Base-by-base conservation (phyloP, 1,140 invertebrate genomes). In the Anoplophora glabripennis region DNA sequence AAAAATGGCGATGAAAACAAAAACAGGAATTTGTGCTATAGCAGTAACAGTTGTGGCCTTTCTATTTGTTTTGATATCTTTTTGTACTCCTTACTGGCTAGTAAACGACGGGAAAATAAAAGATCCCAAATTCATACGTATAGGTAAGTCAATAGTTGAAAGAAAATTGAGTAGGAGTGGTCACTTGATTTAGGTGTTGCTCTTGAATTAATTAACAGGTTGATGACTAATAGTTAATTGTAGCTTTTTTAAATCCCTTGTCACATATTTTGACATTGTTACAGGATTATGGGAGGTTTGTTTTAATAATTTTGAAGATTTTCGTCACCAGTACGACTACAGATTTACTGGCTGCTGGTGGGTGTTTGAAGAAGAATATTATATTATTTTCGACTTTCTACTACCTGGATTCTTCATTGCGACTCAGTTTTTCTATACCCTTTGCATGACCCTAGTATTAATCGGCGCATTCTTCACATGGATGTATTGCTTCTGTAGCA, bases 201-300 rank as follows among this genome's bases (percentile, higher is more conserved):
- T 28, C 3, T 28, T 28, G 21, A 28, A 28, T 28, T 28, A 28
- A 28, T 28, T 28, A 28, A 28, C 3, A 28, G 5, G 5, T 28
- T 5, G 21, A 5, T 28, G 21, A 28, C 21, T 28, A 28, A 28
- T 28, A 28, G 3, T n/a, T n/a, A n/a, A n/a, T 28, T 28, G 21
- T 28, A 28, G 21, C 5, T 3, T 3, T 28, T 28, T 28, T 3
- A 28, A n/a, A n/a, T n/a, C n/a, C n/a, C 21, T 28, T 28, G 5
- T 28, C 21, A 28, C 2, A 41, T 3, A 12, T 21, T 52, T 28
- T 28, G 21, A n/a, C n/a, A n/a, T 48, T 56, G 49, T 83, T 83
- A 40, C 73, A 93, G 94, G 94, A 44, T 78, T 96, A n/a, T 96
- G 94, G 94, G 85, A 93, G 74, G 91, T 94, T 0, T 96, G 94